Evolutionary conservation across 2,888 invertebrate species (phyloP).

Genomic region (Rhamnusium bicolor): DNA sequence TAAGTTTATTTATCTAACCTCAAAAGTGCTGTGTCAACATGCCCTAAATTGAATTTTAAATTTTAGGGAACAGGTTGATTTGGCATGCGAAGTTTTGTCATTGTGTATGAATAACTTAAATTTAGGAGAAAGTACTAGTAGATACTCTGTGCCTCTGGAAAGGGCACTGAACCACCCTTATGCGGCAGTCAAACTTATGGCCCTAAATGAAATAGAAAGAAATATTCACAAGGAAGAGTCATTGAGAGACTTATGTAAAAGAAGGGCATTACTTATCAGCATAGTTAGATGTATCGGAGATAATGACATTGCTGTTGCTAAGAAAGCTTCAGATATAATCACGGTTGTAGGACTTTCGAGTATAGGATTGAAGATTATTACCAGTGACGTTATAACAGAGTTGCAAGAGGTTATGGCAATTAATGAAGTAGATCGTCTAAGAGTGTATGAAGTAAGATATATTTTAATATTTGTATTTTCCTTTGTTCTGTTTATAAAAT

Average conservation of each 20-base stretch:
- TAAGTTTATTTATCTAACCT: slow-evolving; percentile 62
- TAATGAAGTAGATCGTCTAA: slow-evolving; percentile 77
- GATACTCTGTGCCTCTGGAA: slow-evolving; percentile 76
- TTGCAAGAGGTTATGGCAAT: slow-evolving; percentile 75
- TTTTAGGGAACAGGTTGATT: slow-evolving; percentile 75
- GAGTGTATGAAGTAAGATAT: slow-evolving; percentile 77
- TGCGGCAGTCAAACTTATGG: slow-evolving; percentile 77
- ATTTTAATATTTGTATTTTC: neutral
- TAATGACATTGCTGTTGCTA: slow-evolving; percentile 76
- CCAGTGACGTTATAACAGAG: slow-evolving; percentile 73
- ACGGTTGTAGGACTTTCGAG: slow-evolving; percentile 70
- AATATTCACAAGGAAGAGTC: slow-evolving; percentile 61
- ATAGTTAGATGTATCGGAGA: slow-evolving; percentile 76
- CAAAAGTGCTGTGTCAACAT: slow-evolving; percentile 54
- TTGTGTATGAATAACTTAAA: slow-evolving; percentile 78
- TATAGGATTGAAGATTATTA: slow-evolving; percentile 73
- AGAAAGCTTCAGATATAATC: slow-evolving; percentile 75
- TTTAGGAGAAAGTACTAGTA: slow-evolving; percentile 75
- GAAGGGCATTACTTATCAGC: slow-evolving; percentile 71
- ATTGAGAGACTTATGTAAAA: slow-evolving; percentile 61
- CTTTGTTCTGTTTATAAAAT: too few relatives aligned
- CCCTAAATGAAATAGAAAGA: slow-evolving; percentile 76
- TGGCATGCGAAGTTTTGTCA: slow-evolving; percentile 79
- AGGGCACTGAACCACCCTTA: slow-evolving; percentile 78
- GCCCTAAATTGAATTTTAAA: slow-evolving; percentile 24